Conservation (phyloP, 2,888 invertebrate genomes). For the Spicauda simplicius region DNA sequence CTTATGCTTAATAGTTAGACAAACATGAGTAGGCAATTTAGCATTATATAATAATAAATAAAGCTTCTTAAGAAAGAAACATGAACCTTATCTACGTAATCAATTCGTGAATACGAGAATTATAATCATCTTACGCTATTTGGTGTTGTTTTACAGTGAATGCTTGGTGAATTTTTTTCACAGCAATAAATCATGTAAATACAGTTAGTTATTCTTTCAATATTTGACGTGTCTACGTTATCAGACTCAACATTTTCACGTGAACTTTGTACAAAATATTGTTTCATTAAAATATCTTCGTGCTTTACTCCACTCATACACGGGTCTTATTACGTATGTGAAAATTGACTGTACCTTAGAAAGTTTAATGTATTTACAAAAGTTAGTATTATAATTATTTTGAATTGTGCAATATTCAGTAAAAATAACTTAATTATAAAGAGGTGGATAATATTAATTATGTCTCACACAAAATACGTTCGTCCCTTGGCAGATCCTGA, state of each 20-base stretch:
- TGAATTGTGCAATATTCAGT: slow-evolving; percentile 41
- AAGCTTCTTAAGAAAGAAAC: slow-evolving; percentile 34
- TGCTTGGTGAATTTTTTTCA: slow-evolving; percentile 57
- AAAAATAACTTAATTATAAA: slow-evolving; percentile 39
- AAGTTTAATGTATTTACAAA: slow-evolving; percentile 37
- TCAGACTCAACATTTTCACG: slow-evolving; percentile 77
- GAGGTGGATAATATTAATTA: slow-evolving; percentile 42
- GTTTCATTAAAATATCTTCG: slow-evolving; percentile 59
- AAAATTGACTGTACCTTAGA: slow-evolving; percentile 64
- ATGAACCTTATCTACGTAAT: slow-evolving; percentile 31
- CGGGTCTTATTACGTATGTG: slow-evolving; percentile 71
- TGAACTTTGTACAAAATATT: slow-evolving; percentile 75
- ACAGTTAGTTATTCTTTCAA: slow-evolving; percentile 50
- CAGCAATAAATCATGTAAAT: slow-evolving; percentile 57
- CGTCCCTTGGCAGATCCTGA: slow-evolving; percentile 69
- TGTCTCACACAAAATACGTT: slow-evolving; percentile 77
- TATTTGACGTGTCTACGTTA: slow-evolving; percentile 65
- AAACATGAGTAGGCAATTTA: slow-evolving; percentile 22
- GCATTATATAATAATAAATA: slow-evolving; percentile 38
- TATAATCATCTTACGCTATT: slow-evolving; percentile 69
- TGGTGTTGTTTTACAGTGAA: slow-evolving; percentile 81
- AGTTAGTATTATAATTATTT: slow-evolving; percentile 39
- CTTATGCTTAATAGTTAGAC: slow-evolving; percentile 7
- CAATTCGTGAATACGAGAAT: slow-evolving; percentile 47
- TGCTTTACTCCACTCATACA: slow-evolving; percentile 48